These are phyloP conservation scores for Neodiprion virginianus DNA, from an alignment of 1,140 invertebrate genomes.

Conservation along the genomic window DNA sequence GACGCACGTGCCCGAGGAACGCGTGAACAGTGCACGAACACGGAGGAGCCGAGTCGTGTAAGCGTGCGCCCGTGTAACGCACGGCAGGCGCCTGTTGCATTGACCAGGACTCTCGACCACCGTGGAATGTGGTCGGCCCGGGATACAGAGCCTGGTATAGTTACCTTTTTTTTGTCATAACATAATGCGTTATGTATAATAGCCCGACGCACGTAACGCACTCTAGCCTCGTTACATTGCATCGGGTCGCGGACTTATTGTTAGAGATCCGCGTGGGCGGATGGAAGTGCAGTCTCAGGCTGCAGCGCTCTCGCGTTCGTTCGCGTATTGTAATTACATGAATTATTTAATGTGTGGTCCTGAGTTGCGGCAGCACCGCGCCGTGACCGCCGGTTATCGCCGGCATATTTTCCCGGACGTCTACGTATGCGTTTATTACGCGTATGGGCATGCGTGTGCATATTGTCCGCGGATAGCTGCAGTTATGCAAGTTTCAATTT, in stretches of 20 bases:
- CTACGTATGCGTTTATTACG: no score
- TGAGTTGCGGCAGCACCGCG: conserved; percentile 50
- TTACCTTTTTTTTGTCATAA: conserved; percentile 43
- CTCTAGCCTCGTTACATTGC: conserved; percentile 51
- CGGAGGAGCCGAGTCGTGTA: background rate
- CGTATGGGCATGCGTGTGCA: no score
- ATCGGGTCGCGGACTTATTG: conserved; percentile 52
- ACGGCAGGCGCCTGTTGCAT: conserved; percentile 46
- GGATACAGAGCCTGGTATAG: conserved; percentile 35
- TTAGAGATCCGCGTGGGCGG: background rate
- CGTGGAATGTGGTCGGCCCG: conserved; percentile 59
- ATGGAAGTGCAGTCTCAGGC: conserved; percentile 43
- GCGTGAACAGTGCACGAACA: background rate
- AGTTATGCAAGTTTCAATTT: no score
- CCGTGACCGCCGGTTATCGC: conserved; percentile 32
- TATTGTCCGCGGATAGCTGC: conserved; percentile 18
- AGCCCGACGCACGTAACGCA: conserved; percentile 54
- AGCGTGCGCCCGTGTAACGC: conserved; percentile 29
- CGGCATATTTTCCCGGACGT: background rate
- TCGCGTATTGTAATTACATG: conserved; percentile 55
- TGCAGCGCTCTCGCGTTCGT: conserved; percentile 12
- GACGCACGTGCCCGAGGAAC: background rate
- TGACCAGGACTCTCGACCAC: conserved; percentile 44
- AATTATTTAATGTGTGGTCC: conserved; percentile 50
- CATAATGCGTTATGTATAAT: conserved; percentile 54